A percentile compares a stretch with the other conserved stretches of the same genome.
phyloP scores from a whole-genome alignment of 2,888 invertebrate genomes.

The Melieria omissa region DNA sequence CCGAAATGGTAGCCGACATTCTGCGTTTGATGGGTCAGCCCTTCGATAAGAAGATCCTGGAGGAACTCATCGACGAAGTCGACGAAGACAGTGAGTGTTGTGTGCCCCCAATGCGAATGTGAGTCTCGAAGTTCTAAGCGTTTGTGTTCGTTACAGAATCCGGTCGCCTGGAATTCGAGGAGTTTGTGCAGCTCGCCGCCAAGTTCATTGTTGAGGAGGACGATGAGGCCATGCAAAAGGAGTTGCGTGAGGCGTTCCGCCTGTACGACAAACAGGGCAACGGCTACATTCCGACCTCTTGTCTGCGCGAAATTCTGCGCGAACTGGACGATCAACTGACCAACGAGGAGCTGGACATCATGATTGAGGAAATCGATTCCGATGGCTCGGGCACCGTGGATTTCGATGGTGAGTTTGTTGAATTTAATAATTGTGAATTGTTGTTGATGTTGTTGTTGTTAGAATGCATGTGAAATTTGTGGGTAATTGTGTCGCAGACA shows the following conservation, averaged over 20 bases:
- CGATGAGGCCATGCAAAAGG: slow-evolving; percentile 96
- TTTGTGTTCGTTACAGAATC: slow-evolving; percentile 77
- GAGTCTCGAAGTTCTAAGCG: neutral
- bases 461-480: neutral
- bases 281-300: slow-evolving; percentile 93
- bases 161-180: slow-evolving; percentile 94
- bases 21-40: slow-evolving; percentile 97
- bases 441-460: neutral
- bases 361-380: slow-evolving; percentile 98
- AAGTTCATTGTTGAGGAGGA: slow-evolving; percentile 98
- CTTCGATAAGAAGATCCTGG: slow-evolving; percentile 94
- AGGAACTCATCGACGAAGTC: slow-evolving; percentile 97
- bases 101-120: neutral
- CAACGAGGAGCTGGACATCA: slow-evolving; percentile 92
- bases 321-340: slow-evolving; percentile 96
- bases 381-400: slow-evolving; percentile 99
- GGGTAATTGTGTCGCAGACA: slow-evolving; percentile 1
- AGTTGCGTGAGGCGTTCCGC: slow-evolving; percentile 98
- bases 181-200: slow-evolving; percentile 95
- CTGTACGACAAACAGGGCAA: slow-evolving; percentile 99
- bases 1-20: slow-evolving; percentile 95
- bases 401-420: slow-evolving; percentile 84
- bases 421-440: neutral
- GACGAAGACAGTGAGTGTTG: slow-evolving; percentile 89
- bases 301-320: slow-evolving; percentile 91